Percentiles rank a stretch among this genome's conserved stretches.
Evolutionary conservation across 2,888 invertebrate species (phyloP).

Genomic region (Campaea margaritaria): DNA sequence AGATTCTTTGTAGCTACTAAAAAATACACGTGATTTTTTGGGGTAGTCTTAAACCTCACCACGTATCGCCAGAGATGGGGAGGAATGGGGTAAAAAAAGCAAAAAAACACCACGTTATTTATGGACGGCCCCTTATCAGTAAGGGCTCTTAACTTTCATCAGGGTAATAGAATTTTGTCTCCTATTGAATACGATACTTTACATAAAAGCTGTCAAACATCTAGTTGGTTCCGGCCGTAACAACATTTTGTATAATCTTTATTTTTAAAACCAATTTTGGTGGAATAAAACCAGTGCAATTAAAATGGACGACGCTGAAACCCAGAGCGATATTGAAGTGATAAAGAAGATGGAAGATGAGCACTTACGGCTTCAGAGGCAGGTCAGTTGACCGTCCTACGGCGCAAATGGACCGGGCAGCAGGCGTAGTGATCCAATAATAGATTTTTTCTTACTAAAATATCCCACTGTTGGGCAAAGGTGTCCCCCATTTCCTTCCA

Average conservation of each 20-base stretch:
- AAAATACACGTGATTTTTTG: too few species aligned
- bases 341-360: slow-evolving; percentile 76
- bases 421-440: not conserved
- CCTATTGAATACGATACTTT: not conserved
- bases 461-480: too few species aligned
- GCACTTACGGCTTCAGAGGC: slow-evolving; percentile 71
- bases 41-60: too few species aligned
- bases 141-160: too few species aligned
- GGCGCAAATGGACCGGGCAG: not conserved
- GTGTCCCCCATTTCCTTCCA: too few species aligned
- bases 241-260: slow-evolving; percentile 12
- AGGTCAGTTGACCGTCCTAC: slow-evolving; percentile 48
- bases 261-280: slow-evolving; percentile 25
- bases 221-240: slow-evolving; percentile 19
- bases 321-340: slow-evolving; percentile 59
- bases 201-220: slow-evolving; percentile 1
- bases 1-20: too few species aligned
- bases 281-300: not conserved
- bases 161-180: too few species aligned
- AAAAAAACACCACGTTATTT: too few species aligned
- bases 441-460: too few species aligned
- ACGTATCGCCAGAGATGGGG: too few species aligned
- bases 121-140: too few species aligned
- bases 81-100: too few species aligned
- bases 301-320: slow-evolving; percentile 47